Evolutionary conservation across 2,113 vertebrate species (phyloP).

Genomic region (Ploceus nigricollis): DNA sequence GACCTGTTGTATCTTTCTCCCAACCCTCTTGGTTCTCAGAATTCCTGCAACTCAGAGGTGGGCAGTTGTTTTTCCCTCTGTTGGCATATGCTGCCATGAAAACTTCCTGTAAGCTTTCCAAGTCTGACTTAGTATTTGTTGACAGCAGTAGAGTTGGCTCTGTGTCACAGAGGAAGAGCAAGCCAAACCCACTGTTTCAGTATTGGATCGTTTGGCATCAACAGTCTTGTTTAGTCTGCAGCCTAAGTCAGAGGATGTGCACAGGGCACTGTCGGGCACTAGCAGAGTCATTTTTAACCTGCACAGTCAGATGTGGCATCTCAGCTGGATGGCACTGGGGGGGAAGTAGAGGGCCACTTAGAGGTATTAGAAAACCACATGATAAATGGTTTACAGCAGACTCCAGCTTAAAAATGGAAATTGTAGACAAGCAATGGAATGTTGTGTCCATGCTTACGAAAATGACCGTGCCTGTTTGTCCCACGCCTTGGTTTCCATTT

Average conservation of each 20-base stretch:
- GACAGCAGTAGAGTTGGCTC: neutral
- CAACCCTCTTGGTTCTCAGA: neutral
- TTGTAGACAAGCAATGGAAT: neutral
- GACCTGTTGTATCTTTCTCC: neutral
- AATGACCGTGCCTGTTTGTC: neutral
- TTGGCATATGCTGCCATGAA: neutral
- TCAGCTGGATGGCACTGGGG: neutral
- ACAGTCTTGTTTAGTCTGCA: neutral
- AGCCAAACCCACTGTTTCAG: neutral
- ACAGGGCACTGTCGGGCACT: fast-evolving
- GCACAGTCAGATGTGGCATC: neutral
- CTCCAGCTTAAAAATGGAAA: neutral
- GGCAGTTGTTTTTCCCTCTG: neutral
- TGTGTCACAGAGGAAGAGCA: neutral
- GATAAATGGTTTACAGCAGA: neutral
- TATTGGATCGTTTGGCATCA: neutral
- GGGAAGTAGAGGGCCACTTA: neutral
- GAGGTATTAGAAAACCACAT: neutral
- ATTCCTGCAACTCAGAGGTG: neutral
- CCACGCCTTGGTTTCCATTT: neutral
- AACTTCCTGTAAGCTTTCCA: neutral
- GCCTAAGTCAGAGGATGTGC: neutral
- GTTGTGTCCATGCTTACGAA: neutral
- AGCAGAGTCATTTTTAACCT: neutral
- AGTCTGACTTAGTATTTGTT: neutral